Percentiles rank a stretch among this genome's conserved stretches.
These are phyloP conservation scores for Tachuris rubrigastra DNA, from an alignment of 2,113 vertebrate genomes.

Conservation along the genomic window DNA sequence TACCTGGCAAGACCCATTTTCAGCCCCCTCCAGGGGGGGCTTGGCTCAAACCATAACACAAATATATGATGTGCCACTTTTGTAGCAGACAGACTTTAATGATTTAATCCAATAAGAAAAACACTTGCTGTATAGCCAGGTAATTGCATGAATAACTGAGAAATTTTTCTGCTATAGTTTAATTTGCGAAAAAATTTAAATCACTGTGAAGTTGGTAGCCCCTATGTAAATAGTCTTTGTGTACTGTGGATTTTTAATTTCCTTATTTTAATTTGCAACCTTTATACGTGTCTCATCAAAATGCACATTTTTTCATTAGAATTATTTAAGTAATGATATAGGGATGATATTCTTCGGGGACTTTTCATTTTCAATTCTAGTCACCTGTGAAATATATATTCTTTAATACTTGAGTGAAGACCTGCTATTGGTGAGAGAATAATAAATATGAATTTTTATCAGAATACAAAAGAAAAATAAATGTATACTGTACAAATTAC, in stretches of 20 bases:
- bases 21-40: no score
- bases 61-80: not conserved
- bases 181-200: slow-evolving; percentile 26
- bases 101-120: not conserved
- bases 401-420: slow-evolving; percentile 2
- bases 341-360: not conserved
- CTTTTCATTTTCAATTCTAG: not conserved
- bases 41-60: no score
- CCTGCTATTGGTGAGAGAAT: not conserved
- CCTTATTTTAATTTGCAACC: slow-evolving; percentile 24
- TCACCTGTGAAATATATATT: slow-evolving; percentile 11
- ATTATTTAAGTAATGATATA: not conserved
- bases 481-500: not conserved
- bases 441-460: slow-evolving; percentile 24
- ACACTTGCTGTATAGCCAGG: not conserved
- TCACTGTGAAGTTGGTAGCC: not conserved
- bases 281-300: slow-evolving; percentile 45
- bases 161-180: not conserved
- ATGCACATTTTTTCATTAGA: slow-evolving; percentile 42
- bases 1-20: no score
- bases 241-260: slow-evolving; percentile 28
- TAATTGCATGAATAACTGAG: slow-evolving; percentile 12
- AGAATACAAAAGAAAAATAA: slow-evolving; percentile 36
- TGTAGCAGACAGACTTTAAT: not conserved
- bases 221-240: not conserved